Evolutionary conservation across 1,140 invertebrate genomes (phyloP), one percentile per base, ranked within the genome.

Genomic region (Drosophila persimilis): DNA sequence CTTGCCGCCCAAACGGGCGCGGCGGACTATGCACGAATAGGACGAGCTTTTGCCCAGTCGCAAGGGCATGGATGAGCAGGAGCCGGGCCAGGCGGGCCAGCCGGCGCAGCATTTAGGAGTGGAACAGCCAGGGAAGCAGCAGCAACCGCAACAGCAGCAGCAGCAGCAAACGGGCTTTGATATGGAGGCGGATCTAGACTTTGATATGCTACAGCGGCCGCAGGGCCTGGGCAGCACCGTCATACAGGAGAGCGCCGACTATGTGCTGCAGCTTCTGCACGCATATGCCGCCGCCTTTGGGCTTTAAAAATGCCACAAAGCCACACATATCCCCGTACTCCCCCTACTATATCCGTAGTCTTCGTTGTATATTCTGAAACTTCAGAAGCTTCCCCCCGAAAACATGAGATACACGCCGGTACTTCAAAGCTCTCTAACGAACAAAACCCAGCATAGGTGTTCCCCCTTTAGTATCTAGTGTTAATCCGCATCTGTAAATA

Each of bases 21-120:
- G 90, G 46, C 72, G 90, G 22, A 59, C 73, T 44, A 65, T 60
- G 67, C 77, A 70, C 41, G 90, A 91, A 91, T 91, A 91, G 89
- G 79, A 89, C 70, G 89, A 90, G 53, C 76, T 80, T 66, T 72
- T 64, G 83, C 81, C 81, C 81, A 74, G 72, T 24, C 62, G 66
- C 7, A 69, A 61, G 73, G 77, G 64, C 58, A 67, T 20, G n/a
- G 55, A 56, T 7, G 60, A 60, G 45, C 44, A 61, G 41, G 48
- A 59, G 55, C 45, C 62, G 43, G 57, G 55, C n/a, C 22, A 26
- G 22, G 54, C 50, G 43, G 61, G 52, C n/a, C 22, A 26, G 22
- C 58, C 50, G 22, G 26, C 47, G 29, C 44, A 73, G 15, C 44
- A 20, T 11, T 26, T 45, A 51, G 31, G 52, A 35, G n/a, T 48